Base-by-base conservation (phyloP, 2,797 vertebrate species). In the Rhinichthys osculus region DNA sequence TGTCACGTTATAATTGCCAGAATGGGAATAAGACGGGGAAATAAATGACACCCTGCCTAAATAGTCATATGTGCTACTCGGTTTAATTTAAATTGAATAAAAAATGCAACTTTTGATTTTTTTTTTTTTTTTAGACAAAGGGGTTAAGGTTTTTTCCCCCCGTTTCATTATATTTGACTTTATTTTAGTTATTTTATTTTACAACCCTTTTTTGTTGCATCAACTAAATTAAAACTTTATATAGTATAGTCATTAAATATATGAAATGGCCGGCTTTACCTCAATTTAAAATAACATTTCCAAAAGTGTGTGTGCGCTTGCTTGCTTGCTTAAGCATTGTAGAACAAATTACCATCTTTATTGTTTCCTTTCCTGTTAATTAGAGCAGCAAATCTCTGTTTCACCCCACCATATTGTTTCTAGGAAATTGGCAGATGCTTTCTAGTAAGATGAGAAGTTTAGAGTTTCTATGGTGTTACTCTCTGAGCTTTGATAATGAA, bases 331-430 rank as follows among this genome's bases (percentile, higher is more conserved):
- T 80, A 62, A 90, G 87, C 69, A 40, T 67, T 74, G 73, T 74
- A 78, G 30, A 90, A 80, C 82, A 80, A 82, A 81, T 21, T 19
- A 87, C 86, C 64, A 79, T 67, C 66, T 89, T 87, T 84, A 87
- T 85, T 84, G 85, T 89, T 83, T 87, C 23, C 30, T 89, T 87
- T 88, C 90, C 86, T 87, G 80, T 76, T 89, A 88, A 90, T 88
- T 91, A 85, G 87, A 78, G 89, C 90, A 87, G 86, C 82, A 89
- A 76, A 90, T 86, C 17, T 74, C 0, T 13, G 14, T 42, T 62
- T 85, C 84, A 89, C 79, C 72, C 72, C 19, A 83, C 35, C 33
- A 66, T 79, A 47, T 82, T 85, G 81, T 54, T 67, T 84, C 62
- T 79, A 78, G 35, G 33, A 23, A 44, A 40, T 23, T 21, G 35